phyloP scores from a whole-genome alignment of 2,797 vertebrate species.

The Aphelocoma californica region DNA sequence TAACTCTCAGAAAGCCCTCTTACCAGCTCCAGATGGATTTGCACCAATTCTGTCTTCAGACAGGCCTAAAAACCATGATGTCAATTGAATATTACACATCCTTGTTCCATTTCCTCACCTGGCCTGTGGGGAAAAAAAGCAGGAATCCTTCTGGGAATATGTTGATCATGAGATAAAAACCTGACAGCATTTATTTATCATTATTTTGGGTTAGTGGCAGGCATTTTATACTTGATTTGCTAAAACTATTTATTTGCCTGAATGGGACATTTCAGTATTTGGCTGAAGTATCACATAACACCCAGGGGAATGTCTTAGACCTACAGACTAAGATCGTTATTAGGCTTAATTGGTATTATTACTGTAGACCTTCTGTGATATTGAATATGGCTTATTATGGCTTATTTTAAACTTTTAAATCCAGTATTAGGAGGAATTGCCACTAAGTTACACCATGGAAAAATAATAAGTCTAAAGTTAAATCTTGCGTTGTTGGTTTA shows the following conservation, averaged over 20 bases:
- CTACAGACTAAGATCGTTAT: not conserved
- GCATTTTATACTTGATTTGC: not conserved
- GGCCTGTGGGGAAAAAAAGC: not conserved
- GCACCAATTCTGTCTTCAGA: not conserved
- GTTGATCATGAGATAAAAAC: not conserved
- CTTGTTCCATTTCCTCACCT: not conserved
- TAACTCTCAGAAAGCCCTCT: not conserved
- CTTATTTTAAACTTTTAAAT: constrained; percentile 42
- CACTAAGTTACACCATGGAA: not conserved
- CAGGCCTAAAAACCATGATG: not conserved
- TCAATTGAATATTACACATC: not conserved
- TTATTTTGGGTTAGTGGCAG: not conserved
- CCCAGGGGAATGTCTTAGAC: not conserved
- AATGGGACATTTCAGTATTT: not conserved
- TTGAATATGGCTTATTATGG: not conserved
- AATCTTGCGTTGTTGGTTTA: not conserved
- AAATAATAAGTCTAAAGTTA: not conserved
- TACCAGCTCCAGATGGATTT: not conserved
- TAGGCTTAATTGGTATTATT: constrained; percentile 7
- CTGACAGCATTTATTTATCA: not conserved
- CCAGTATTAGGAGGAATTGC: constrained; percentile 32
- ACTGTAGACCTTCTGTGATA: not conserved
- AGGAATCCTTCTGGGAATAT: not conserved
- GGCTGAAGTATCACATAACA: not conserved
- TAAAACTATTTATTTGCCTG: not conserved